Percentiles rank a stretch among this genome's conserved stretches.
Evolutionary conservation across 2,113 vertebrate species (phyloP).

Genomic region (Scomber japonicus): DNA sequence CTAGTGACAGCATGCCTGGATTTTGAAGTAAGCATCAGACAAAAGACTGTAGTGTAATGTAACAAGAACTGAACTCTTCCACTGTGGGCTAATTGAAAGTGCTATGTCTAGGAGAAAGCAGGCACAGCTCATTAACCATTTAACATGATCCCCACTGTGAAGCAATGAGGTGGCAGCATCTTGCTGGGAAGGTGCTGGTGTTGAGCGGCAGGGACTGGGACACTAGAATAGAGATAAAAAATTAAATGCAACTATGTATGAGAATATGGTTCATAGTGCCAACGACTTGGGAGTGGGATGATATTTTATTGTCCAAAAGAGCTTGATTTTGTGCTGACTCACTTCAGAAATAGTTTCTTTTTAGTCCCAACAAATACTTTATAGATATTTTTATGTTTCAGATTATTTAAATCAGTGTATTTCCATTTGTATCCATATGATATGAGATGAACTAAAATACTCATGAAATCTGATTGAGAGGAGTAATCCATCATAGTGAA

Average conservation of each 20-base stretch:
- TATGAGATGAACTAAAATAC: too few species aligned
- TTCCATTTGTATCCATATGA: too few species aligned
- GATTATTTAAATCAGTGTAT: too few species aligned
- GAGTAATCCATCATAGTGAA: too few species aligned
- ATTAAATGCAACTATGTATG: background rate
- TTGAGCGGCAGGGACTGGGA: slow-evolving; percentile 6
- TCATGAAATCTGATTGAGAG: too few species aligned
- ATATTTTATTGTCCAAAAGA: background rate
- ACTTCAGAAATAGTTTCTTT: background rate
- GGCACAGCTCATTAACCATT: slow-evolving; percentile 61
- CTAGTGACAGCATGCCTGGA: background rate
- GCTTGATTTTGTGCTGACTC: background rate
- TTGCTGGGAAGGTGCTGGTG: slow-evolving; percentile 21
- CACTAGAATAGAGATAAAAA: background rate
- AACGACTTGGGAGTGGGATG: background rate
- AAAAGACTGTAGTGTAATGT: slow-evolving; percentile 17
- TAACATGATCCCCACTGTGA: slow-evolving; percentile 40
- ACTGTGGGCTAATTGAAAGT: slow-evolving; percentile 41
- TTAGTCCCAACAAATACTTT: too few species aligned
- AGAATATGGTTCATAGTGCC: background rate
- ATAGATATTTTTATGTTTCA: too few species aligned
- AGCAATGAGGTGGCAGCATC: slow-evolving; percentile 49
- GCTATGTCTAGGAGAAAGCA: slow-evolving; percentile 37
- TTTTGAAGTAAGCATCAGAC: background rate
- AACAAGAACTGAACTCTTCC: slow-evolving; percentile 21